Conservation (phyloP, 1,140 invertebrate genomes). For the Saccostrea cuccullata region DNA sequence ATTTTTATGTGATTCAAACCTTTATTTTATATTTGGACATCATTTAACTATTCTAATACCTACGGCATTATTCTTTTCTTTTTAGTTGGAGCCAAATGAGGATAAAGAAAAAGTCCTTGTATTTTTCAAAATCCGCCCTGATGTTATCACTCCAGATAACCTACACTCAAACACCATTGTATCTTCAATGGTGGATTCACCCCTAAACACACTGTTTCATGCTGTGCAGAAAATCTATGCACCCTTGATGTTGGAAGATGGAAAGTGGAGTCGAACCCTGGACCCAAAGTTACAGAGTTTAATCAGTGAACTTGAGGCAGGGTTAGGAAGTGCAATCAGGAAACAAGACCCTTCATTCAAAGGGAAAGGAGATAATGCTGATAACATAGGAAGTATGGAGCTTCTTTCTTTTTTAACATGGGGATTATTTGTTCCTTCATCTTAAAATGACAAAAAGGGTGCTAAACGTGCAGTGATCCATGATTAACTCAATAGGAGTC, state of each 20-base stretch:
- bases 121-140: constrained; percentile 82
- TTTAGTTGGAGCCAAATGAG: constrained; percentile 75
- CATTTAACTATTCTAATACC: too few species aligned
- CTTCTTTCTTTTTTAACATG: not conserved
- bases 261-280: constrained; percentile 79
- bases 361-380: constrained; percentile 67
- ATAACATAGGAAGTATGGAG: constrained; percentile 74
- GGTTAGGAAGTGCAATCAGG: constrained; percentile 78
- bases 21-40: too few species aligned
- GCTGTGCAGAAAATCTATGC: constrained; percentile 80
- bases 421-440: too few species aligned
- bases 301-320: constrained; percentile 80
- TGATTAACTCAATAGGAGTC: too few species aligned
- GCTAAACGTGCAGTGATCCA: too few species aligned
- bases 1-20: too few species aligned
- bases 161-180: constrained; percentile 80
- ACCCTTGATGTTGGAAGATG: constrained; percentile 79
- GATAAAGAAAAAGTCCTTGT: constrained; percentile 78
- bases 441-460: too few species aligned
- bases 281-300: constrained; percentile 81
- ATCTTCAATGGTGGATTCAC: constrained; percentile 82
- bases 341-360: constrained; percentile 72
- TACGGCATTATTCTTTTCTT: not conserved
- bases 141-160: constrained; percentile 81
- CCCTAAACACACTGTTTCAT: constrained; percentile 81